These are phyloP conservation scores for Scrobipalpa atriplicella DNA, from an alignment of 2,888 invertebrate species.

Conservation along the genomic window DNA sequence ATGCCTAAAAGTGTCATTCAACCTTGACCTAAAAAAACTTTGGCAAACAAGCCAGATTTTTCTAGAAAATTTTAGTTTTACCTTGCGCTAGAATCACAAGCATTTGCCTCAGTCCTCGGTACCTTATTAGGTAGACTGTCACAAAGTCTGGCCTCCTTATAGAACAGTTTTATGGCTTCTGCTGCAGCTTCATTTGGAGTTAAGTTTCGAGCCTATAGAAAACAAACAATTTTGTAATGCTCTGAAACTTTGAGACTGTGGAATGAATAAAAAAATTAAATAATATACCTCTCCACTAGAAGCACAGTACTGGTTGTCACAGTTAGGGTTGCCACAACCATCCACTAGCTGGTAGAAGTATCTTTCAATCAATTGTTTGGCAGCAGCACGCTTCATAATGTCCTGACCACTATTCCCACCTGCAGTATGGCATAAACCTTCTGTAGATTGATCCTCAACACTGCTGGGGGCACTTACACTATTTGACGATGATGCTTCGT, in stretches of 20 bases:
- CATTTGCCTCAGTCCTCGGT: conserved; percentile 82
- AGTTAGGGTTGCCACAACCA: conserved; percentile 95
- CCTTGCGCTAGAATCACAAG: conserved; percentile 70
- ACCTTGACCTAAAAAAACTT: too few relatives aligned
- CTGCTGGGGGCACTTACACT: conserved; percentile 63
- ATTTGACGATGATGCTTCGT: conserved; percentile 80
- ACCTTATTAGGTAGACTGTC: conserved; percentile 88
- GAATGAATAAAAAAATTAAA: background rate
- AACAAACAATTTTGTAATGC: background rate
- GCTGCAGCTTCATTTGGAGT: conserved; percentile 96
- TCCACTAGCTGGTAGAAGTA: conserved; percentile 96
- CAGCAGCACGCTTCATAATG: conserved; percentile 89
- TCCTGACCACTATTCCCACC: conserved; percentile 70
- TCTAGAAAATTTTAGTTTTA: conserved; percentile 36
- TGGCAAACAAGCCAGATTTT: too few relatives aligned
- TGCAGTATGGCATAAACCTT: conserved; percentile 65
- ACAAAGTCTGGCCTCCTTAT: conserved; percentile 92
- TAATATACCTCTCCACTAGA: conserved; percentile 91
- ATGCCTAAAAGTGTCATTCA: too few relatives aligned
- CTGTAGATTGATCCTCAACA: conserved; percentile 56
- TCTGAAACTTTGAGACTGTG: background rate
- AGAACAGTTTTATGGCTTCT: conserved; percentile 93
- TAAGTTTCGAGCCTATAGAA: conserved; percentile 84
- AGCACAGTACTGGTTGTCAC: conserved; percentile 94
- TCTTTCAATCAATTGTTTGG: conserved; percentile 93